These are phyloP conservation scores for Acanthopagrus latus DNA, from an alignment of 2,797 vertebrate genomes.

Conservation along the genomic window DNA sequence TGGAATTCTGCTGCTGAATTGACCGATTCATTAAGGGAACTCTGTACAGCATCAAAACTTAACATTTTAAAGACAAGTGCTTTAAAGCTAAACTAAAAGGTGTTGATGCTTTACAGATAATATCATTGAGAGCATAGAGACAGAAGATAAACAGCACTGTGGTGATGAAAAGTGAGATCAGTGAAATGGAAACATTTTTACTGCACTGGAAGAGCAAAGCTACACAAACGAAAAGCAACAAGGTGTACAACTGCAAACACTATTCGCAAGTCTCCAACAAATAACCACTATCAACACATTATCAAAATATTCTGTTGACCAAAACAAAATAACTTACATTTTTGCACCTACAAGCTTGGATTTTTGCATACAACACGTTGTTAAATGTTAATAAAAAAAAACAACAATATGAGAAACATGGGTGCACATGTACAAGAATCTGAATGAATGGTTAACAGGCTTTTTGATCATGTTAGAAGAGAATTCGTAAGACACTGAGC, in stretches of 20 bases:
- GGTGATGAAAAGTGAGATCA: slow-evolving; percentile 5
- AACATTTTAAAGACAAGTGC: slow-evolving; percentile 25
- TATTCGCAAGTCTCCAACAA: slow-evolving; percentile 49
- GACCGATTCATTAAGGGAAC: background rate
- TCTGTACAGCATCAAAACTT: slow-evolving; percentile 28
- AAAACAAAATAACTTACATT: slow-evolving; percentile 56
- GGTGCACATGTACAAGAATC: slow-evolving; percentile 12
- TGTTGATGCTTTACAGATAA: slow-evolving; percentile 47
- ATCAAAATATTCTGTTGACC: slow-evolving; percentile 57
- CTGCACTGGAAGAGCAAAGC: background rate
- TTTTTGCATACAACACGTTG: slow-evolving; percentile 35
- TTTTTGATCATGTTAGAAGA: slow-evolving; percentile 35
- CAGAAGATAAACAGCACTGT: slow-evolving; percentile 3
- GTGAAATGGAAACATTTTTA: slow-evolving; percentile 9
- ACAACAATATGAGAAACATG: slow-evolving; percentile 18
- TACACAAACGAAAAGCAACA: slow-evolving; percentile 18
- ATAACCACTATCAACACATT: slow-evolving; percentile 31
- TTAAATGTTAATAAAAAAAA: slow-evolving; percentile 30
- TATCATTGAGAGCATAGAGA: slow-evolving; percentile 14
- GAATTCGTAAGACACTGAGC: slow-evolving; percentile 36
- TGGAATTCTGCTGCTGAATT: slow-evolving; percentile 14
- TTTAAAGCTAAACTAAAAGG: slow-evolving; percentile 50
- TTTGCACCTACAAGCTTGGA: slow-evolving; percentile 30
- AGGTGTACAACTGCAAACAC: slow-evolving; percentile 49
- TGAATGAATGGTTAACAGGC: slow-evolving; percentile 20